Conservation (phyloP, 2,888 invertebrate genomes). For the Aphrophora alni region DNA sequence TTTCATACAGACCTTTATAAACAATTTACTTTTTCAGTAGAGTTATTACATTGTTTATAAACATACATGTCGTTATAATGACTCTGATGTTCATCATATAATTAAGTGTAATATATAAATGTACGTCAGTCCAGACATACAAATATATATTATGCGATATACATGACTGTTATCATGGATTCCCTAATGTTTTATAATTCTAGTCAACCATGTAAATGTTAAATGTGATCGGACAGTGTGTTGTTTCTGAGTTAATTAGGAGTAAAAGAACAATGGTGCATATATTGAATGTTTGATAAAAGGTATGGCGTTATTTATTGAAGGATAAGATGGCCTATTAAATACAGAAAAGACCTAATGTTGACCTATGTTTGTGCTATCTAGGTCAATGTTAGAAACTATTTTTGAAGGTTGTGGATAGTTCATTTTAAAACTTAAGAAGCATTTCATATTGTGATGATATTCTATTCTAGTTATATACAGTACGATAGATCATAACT, state of each 20-base stretch:
- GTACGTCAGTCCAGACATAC: not conserved
- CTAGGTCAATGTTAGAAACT: slow-evolving; percentile 26
- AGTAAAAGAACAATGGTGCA: slow-evolving; percentile 32
- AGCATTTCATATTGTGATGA: slow-evolving; percentile 42
- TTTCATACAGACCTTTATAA: no score
- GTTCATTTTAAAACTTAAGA: slow-evolving; percentile 33
- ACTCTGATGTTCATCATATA: not conserved
- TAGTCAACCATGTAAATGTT: not conserved
- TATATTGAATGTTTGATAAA: slow-evolving; percentile 37
- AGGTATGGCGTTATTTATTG: slow-evolving; percentile 31
- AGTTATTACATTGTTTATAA: not conserved
- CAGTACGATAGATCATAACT: slow-evolving; percentile 39
- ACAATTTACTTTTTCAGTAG: not conserved
- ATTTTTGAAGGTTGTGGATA: slow-evolving; percentile 41
- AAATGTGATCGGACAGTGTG: slow-evolving; percentile 25
- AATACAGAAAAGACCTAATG: not conserved
- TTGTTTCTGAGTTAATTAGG: slow-evolving; percentile 23
- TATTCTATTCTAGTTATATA: slow-evolving; percentile 42
- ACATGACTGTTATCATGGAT: not conserved
- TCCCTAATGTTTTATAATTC: slow-evolving; percentile 2
- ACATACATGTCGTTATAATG: not conserved
- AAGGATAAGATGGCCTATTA: slow-evolving; percentile 35
- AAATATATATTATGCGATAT: not conserved
- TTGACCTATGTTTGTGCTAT: not conserved
- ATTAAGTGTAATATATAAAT: not conserved